phyloP scores from a whole-genome alignment of 2,888 invertebrate species.

The Morpho deidamia region DNA sequence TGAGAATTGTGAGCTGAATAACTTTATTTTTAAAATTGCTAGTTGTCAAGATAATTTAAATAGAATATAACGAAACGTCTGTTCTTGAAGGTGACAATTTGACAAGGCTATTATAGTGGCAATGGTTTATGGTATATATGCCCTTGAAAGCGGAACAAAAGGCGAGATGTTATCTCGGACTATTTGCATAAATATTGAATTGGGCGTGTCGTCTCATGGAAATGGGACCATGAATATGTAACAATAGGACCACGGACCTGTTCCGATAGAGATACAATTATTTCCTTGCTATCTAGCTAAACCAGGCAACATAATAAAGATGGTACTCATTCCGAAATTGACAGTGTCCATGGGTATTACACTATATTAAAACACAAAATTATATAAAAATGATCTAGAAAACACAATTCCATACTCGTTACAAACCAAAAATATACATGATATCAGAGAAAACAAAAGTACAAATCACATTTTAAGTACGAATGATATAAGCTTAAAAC shows the following conservation, averaged over 20 bases:
- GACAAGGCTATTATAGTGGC: not conserved
- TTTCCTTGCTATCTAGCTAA: too few species aligned
- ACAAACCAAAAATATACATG: too few species aligned
- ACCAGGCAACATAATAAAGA: too few species aligned
- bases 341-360: too few species aligned
- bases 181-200: conserved; percentile 64
- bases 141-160: conserved; percentile 15
- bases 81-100: not conserved
- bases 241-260: conserved; percentile 31
- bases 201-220: conserved; percentile 56
- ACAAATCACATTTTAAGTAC: too few species aligned
- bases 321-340: too few species aligned
- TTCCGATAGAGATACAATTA: not conserved
- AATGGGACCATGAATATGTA: conserved; percentile 50
- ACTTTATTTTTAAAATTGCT: not conserved
- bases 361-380: too few species aligned
- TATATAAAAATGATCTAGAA: too few species aligned
- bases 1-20: too few species aligned
- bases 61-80: not conserved
- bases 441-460: too few species aligned
- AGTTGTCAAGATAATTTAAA: not conserved
- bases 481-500: too few species aligned
- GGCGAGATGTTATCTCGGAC: conserved; percentile 39
- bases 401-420: too few species aligned
- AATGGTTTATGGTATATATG: not conserved